These are phyloP conservation scores for Stercorarius parasiticus DNA, from an alignment of 2,113 vertebrate genomes.

Conservation along the genomic window DNA sequence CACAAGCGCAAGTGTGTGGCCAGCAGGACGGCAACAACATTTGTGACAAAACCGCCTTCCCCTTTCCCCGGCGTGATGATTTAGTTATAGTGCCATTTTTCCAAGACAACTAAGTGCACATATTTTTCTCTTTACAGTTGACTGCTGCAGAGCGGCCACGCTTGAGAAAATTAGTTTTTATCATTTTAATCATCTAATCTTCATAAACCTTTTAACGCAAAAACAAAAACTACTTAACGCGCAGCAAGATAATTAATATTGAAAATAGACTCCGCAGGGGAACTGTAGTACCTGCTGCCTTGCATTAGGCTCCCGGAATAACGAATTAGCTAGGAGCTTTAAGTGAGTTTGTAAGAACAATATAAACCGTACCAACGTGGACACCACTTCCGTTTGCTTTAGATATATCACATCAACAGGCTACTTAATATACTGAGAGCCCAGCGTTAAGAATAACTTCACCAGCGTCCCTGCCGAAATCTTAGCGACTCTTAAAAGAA, in stretches of 20 bases:
- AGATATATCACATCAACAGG: background rate
- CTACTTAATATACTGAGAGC: conserved; percentile 1
- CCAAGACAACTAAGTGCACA: background rate
- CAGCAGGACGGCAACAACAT: background rate
- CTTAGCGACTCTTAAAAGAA: background rate
- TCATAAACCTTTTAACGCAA: conserved; percentile 69
- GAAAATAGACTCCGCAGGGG: conserved; percentile 68
- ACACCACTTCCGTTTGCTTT: background rate
- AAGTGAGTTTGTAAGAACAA: conserved; percentile 16
- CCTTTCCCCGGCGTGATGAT: background rate
- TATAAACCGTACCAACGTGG: background rate
- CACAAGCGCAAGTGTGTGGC: background rate
- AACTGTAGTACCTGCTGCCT: conserved; percentile 53
- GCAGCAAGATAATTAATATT: conserved; percentile 73
- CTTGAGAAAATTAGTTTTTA: conserved; percentile 71
- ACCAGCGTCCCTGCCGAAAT: background rate
- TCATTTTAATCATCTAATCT: conserved; percentile 76
- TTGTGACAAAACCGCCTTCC: background rate
- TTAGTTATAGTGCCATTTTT: background rate
- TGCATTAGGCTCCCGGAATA: background rate
- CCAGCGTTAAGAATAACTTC: background rate
- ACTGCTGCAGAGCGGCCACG: conserved; percentile 48
- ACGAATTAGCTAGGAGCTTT: conserved; percentile 25
- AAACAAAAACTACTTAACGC: conserved; percentile 71
- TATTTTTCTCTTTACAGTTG: conserved; percentile 28